These are phyloP conservation scores for Diaperis boleti DNA, from an alignment of 2,888 invertebrate species.

Conservation along the genomic window DNA sequence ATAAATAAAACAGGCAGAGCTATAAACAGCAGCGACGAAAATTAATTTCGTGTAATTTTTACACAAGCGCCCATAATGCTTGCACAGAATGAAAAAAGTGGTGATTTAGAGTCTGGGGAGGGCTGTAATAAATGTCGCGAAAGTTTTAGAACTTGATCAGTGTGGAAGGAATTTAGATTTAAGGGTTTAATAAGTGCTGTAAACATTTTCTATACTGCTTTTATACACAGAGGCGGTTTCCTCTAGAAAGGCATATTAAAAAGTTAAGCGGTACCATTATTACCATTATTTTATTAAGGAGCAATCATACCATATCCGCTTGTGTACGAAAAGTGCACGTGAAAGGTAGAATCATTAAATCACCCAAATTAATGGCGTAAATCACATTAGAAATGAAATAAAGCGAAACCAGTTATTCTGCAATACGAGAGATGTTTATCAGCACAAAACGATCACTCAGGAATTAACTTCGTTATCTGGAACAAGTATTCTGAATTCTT, in stretches of 20 bases:
- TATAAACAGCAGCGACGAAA: slow-evolving; percentile 48
- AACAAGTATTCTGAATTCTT: slow-evolving; percentile 55
- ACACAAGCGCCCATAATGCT: slow-evolving; percentile 51
- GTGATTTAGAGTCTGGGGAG: slow-evolving; percentile 57
- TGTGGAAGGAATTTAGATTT: slow-evolving; percentile 58
- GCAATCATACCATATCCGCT: not conserved
- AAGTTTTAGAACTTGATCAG: slow-evolving; percentile 61
- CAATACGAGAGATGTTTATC: slow-evolving; percentile 50
- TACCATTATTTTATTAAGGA: not conserved
- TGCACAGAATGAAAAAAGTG: slow-evolving; percentile 56
- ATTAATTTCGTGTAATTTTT: slow-evolving; percentile 60
- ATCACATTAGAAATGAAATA: slow-evolving; percentile 43
- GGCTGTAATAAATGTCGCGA: slow-evolving; percentile 60
- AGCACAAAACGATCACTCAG: slow-evolving; percentile 52
- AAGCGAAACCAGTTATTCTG: slow-evolving; percentile 44
- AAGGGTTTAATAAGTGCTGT: slow-evolving; percentile 56
- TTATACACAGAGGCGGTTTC: not conserved
- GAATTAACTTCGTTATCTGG: slow-evolving; percentile 52
- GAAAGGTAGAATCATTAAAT: slow-evolving; percentile 29
- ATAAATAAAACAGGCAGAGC: slow-evolving; percentile 49
- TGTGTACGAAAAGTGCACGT: slow-evolving; percentile 3
- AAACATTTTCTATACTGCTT: slow-evolving; percentile 19
- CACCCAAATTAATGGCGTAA: slow-evolving; percentile 44
- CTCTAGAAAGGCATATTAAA: not conserved
- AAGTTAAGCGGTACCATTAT: not conserved